Conservation (phyloP, 2,888 invertebrate genomes). For the Drosophila atripex region DNA sequence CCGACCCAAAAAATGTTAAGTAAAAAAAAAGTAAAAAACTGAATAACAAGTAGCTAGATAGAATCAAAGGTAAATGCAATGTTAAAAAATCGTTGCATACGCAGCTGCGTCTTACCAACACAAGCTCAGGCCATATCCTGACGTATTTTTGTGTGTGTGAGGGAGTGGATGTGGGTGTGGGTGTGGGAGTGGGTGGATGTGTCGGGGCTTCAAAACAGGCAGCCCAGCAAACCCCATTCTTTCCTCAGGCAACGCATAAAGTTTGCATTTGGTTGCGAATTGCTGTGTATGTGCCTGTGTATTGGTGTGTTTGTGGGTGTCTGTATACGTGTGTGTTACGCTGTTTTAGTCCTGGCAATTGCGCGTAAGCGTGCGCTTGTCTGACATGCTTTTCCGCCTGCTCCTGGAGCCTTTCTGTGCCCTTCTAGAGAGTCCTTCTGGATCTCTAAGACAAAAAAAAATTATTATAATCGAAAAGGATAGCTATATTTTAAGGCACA, state of each 20-base stretch:
- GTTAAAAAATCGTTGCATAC: constrained; percentile 64
- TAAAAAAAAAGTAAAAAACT: constrained; percentile 4
- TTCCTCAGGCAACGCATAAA: constrained; percentile 61
- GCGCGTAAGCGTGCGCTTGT: constrained; percentile 57
- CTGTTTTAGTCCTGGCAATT: constrained; percentile 57
- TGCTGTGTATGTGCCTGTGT: constrained; percentile 6
- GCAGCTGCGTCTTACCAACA: constrained; percentile 57
- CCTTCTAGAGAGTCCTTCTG: neutral
- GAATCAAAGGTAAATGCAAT: constrained; percentile 79
- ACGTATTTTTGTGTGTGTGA: constrained; percentile 20
- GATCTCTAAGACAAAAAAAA: neutral
- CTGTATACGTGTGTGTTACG: constrained; percentile 29
- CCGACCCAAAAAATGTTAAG: constrained; percentile 20
- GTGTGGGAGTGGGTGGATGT: no score
- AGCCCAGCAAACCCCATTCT: constrained; percentile 22
- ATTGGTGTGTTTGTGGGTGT: constrained; percentile 2
- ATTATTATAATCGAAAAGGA: neutral
- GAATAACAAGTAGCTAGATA: constrained; percentile 51
- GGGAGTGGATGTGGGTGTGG: constrained; percentile 12
- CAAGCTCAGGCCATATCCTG: constrained; percentile 15
- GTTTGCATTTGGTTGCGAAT: constrained; percentile 73
- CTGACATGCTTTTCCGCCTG: constrained; percentile 28
- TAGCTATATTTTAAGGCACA: no score
- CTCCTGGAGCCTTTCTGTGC: constrained; percentile 1
- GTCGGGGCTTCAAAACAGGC: constrained; percentile 28